phyloP scores from a whole-genome alignment of 2,888 invertebrate species.

The Helobdella robusta region DNA sequence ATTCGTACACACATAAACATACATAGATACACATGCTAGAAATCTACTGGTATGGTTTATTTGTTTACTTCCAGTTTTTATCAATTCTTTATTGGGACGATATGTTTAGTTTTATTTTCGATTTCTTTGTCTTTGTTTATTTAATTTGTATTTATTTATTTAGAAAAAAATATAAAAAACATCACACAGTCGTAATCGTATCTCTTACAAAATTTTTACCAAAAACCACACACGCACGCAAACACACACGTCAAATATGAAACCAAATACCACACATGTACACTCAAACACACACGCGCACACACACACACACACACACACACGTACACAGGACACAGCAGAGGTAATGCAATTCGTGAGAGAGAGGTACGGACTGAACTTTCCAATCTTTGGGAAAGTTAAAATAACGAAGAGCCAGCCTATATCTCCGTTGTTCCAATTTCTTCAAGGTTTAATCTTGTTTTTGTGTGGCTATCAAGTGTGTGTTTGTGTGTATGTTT shows the following conservation, averaged over 20 bases:
- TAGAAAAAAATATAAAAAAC: too few species aligned
- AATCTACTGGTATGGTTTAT: too few species aligned
- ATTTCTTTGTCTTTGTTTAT: too few species aligned
- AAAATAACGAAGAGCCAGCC: constrained; percentile 46
- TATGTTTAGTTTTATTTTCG: too few species aligned
- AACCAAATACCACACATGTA: neutral
- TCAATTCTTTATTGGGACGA: too few species aligned
- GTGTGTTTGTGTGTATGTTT: neutral
- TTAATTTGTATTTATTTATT: too few species aligned
- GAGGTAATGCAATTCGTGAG: constrained; percentile 48
- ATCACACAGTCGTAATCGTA: too few species aligned
- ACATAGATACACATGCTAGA: too few species aligned
- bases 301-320: constrained; percentile 6
- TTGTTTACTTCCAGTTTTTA: too few species aligned
- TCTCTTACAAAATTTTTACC: too few species aligned
- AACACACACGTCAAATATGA: neutral
- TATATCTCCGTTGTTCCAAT: constrained; percentile 47
- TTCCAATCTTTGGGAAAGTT: constrained; percentile 52
- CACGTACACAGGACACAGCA: neutral
- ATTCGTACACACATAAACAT: too few species aligned
- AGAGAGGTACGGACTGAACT: constrained; percentile 48
- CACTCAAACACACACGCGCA: neutral
- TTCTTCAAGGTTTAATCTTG: constrained; percentile 32
- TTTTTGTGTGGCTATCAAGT: neutral
- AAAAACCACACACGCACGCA: constrained; percentile 4